These are phyloP conservation scores for Tapera naevia DNA, from an alignment of 2,797 vertebrate species.

Conservation along the genomic window DNA sequence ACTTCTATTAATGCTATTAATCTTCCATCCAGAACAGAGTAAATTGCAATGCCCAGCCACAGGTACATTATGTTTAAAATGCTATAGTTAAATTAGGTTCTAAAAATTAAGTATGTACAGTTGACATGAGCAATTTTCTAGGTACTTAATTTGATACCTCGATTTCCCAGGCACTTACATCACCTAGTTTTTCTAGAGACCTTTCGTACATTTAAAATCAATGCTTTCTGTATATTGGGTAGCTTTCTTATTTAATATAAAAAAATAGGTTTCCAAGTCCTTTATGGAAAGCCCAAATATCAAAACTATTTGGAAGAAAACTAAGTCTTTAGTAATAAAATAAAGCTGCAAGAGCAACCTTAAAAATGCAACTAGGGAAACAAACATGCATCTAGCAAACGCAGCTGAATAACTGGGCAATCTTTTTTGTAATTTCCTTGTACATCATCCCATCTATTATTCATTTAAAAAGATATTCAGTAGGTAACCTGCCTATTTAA, in stretches of 20 bases:
- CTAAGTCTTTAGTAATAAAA: background rate
- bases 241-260: background rate
- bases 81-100: background rate
- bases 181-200: background rate
- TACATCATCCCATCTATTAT: background rate
- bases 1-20: background rate
- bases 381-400: background rate
- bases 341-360: background rate
- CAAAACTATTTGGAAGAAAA: background rate
- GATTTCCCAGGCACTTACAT: background rate
- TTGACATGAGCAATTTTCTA: background rate
- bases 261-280: background rate
- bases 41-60: background rate
- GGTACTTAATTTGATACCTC: background rate
- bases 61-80: background rate
- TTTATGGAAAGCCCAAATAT: background rate
- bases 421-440: background rate
- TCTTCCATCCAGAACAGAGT: background rate
- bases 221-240: background rate
- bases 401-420: background rate
- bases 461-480: background rate
- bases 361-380: background rate
- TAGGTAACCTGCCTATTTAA: background rate
- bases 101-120: background rate
- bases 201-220: background rate